These are phyloP conservation scores for Hystrix cristata DNA, from an alignment of 2,113 vertebrate species.

Conservation along the genomic window DNA sequence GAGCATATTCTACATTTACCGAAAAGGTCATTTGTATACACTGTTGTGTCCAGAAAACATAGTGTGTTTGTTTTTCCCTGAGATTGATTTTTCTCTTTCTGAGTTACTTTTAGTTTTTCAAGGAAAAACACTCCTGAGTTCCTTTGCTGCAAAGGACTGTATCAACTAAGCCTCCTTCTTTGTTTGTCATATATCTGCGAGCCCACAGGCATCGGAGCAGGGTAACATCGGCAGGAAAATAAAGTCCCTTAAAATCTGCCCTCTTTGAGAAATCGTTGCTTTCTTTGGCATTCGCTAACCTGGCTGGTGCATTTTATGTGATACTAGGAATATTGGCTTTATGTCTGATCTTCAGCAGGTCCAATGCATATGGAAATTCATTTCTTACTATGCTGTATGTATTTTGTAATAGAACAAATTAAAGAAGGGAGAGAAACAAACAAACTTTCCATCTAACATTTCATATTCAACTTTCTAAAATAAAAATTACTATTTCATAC, in stretches of 20 bases:
- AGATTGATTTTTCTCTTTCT: constrained; percentile 63
- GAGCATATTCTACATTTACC: not conserved
- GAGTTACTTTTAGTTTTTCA: constrained; percentile 43
- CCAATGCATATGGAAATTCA: not conserved
- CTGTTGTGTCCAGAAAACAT: not conserved
- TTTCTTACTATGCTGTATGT: not conserved
- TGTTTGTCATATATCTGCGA: constrained; percentile 13
- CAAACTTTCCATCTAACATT: constrained; percentile 13
- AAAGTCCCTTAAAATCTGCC: not conserved
- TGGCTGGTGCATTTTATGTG: not conserved
- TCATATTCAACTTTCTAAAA: not conserved
- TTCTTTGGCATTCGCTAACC: constrained; percentile 32
- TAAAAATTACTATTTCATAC: not conserved
- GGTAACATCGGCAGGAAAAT: constrained; percentile 18
- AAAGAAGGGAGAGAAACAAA: not conserved
- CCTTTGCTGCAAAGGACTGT: constrained; percentile 37
- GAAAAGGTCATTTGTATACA: not conserved
- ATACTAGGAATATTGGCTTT: constrained; percentile 44
- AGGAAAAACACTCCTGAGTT: constrained; percentile 6
- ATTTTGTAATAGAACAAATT: constrained; percentile 38
- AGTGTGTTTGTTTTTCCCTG: constrained; percentile 23
- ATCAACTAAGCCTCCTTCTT: not conserved
- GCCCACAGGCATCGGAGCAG: not conserved
- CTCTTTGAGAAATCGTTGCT: not conserved
- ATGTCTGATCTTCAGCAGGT: constrained; percentile 33